These are phyloP conservation scores for Antrozous pallidus DNA, from an alignment of 2,797 vertebrate genomes.

Conservation along the genomic window DNA sequence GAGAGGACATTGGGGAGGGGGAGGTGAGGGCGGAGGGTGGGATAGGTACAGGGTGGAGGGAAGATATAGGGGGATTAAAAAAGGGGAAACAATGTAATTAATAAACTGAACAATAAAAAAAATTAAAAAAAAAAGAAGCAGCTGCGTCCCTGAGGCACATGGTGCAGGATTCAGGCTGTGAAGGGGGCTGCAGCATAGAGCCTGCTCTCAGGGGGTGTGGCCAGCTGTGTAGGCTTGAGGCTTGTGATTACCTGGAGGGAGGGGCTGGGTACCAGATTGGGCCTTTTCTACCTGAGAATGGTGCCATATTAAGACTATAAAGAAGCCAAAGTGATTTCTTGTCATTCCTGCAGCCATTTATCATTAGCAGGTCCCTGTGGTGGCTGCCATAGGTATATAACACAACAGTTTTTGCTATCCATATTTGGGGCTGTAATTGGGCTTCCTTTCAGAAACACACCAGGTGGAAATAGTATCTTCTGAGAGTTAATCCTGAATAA, in stretches of 20 bases:
- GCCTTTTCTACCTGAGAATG: neutral
- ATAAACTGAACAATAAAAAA: no score
- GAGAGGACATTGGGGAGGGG: no score
- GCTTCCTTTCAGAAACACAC: neutral
- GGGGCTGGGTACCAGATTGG: neutral
- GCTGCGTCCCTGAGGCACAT: neutral
- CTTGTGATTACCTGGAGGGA: neutral
- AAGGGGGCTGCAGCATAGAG: accelerated
- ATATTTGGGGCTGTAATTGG: neutral
- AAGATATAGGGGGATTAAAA: no score
- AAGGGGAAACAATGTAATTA: no score
- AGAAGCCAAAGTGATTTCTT: neutral
- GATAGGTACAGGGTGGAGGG: no score
- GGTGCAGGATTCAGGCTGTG: neutral
- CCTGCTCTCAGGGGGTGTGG: neutral
- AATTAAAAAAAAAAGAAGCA: no score
- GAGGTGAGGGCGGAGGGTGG: no score
- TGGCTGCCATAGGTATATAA: neutral
- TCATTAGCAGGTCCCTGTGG: neutral
- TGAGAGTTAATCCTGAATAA: neutral
- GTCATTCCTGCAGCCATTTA: neutral
- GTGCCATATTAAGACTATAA: neutral
- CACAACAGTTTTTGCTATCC: neutral
- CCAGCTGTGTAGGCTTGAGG: neutral
- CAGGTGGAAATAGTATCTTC: neutral